Percentiles rank a stretch among this genome's conserved stretches.
Evolutionary conservation across 1,140 invertebrate species (phyloP).

Genomic region (Eriocheir sinensis): DNA sequence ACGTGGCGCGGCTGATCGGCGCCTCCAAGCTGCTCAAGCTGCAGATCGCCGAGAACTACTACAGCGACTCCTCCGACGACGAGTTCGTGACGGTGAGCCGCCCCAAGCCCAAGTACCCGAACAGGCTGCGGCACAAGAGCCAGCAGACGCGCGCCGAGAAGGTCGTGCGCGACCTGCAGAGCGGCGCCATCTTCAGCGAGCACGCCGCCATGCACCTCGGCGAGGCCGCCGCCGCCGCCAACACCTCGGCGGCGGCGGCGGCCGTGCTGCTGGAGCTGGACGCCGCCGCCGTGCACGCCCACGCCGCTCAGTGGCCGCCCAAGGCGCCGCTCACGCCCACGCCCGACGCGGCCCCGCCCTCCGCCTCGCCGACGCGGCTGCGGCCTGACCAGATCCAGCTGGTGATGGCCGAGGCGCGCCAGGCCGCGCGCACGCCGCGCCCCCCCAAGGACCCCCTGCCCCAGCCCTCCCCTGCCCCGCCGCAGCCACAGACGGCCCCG

Average conservation of each 20-base stretch:
- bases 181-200: constrained; percentile 80
- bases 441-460: constrained; percentile 74
- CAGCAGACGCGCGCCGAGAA: constrained; percentile 79
- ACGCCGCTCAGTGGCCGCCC: constrained; percentile 70
- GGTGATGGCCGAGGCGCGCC: constrained; percentile 78
- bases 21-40: constrained; percentile 89
- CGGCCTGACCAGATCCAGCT: constrained; percentile 77
- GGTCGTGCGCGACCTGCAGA: constrained; percentile 80
- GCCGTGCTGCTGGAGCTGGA: not conserved
- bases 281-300: constrained; percentile 61
- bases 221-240: constrained; percentile 73
- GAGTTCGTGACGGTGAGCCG: constrained; percentile 84
- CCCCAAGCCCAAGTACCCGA: constrained; percentile 85
- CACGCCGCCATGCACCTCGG: constrained; percentile 77
- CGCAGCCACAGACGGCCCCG: constrained; percentile 43
- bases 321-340: constrained; percentile 72
- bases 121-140: constrained; percentile 82
- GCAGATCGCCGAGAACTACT: constrained; percentile 93
- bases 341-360: constrained; percentile 55
- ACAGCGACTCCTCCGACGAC: constrained; percentile 90
- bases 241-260: constrained; percentile 72
- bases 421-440: constrained; percentile 74
- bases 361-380: constrained; percentile 64
- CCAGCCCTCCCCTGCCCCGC: not conserved
- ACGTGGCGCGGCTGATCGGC: constrained; percentile 94